Conservation (phyloP, 2,888 invertebrate genomes). For the Pristionchus exspectatus region DNA sequence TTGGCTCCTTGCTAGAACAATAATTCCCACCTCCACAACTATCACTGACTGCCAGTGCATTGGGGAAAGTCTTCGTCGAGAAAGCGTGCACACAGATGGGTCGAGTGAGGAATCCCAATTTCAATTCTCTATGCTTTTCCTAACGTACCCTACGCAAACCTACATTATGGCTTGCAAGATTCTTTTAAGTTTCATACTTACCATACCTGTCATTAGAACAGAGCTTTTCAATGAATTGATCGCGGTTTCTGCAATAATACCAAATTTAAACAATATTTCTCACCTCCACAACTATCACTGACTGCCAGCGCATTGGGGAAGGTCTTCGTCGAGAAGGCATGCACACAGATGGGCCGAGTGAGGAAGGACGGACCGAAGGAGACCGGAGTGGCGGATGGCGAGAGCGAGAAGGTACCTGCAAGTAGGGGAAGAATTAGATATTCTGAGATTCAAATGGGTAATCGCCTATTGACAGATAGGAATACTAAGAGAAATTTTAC, state of each 20-base stretch:
- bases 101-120: conserved; percentile 63
- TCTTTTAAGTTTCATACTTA: conserved; percentile 25
- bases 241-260: too few species aligned
- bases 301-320: conserved; percentile 62
- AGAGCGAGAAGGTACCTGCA: conserved; percentile 10
- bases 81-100: conserved; percentile 69
- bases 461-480: too few species aligned
- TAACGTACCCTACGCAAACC: too few species aligned
- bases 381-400: conserved; percentile 8
- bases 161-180: too few species aligned
- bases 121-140: background rate
- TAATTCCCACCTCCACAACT: conserved; percentile 67
- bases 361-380: conserved; percentile 59
- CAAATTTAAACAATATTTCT: too few species aligned
- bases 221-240: too few species aligned
- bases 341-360: conserved; percentile 69
- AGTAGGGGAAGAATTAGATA: background rate
- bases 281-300: conserved; percentile 71
- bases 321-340: conserved; percentile 62
- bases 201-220: too few species aligned
- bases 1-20: background rate
- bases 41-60: conserved; percentile 66
- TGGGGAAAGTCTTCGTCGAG: conserved; percentile 58
- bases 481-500: too few species aligned
- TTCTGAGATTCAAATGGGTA: too few species aligned